Conservation (phyloP, 2,888 invertebrate species). For the Drosophila kokeensis region DNA sequence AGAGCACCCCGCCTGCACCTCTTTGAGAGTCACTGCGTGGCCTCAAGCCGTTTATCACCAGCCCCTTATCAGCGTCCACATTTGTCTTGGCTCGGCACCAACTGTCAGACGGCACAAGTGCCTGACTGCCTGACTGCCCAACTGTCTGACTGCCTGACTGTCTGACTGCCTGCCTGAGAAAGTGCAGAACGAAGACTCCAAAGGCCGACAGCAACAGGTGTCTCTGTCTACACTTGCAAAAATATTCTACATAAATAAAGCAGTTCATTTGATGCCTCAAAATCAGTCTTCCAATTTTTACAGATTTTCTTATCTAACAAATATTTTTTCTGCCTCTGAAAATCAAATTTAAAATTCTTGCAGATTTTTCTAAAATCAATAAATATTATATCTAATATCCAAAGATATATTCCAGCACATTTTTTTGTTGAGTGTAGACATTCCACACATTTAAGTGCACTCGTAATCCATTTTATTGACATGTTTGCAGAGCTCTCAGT, state of each 20-base stretch:
- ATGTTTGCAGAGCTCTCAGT: slow-evolving; percentile 36
- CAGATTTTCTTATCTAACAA: neutral
- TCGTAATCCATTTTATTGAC: slow-evolving; percentile 48
- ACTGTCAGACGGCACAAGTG: neutral
- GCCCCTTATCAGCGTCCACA: slow-evolving; percentile 53
- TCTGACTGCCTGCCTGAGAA: slow-evolving; percentile 11
- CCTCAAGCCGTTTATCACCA: slow-evolving; percentile 45
- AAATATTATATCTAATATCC: neutral
- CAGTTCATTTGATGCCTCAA: neutral
- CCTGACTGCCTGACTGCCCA: slow-evolving; percentile 5
- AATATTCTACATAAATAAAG: neutral
- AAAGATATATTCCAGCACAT: neutral
- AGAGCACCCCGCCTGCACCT: slow-evolving; percentile 2
- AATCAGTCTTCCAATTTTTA: neutral
- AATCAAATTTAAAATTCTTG: neutral
- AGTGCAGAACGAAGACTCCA: slow-evolving; percentile 23
- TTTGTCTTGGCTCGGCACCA: slow-evolving; percentile 51
- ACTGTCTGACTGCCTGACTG: neutral
- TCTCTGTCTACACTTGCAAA: neutral
- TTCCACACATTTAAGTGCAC: slow-evolving; percentile 26
- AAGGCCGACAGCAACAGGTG: slow-evolving; percentile 46
- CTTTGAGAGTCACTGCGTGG: neutral
- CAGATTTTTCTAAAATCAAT: neutral
- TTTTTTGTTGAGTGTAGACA: neutral
- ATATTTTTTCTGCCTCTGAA: neutral